These are phyloP conservation scores for Fundulus diaphanus DNA, from an alignment of 2,797 vertebrate genomes.

Conservation along the genomic window DNA sequence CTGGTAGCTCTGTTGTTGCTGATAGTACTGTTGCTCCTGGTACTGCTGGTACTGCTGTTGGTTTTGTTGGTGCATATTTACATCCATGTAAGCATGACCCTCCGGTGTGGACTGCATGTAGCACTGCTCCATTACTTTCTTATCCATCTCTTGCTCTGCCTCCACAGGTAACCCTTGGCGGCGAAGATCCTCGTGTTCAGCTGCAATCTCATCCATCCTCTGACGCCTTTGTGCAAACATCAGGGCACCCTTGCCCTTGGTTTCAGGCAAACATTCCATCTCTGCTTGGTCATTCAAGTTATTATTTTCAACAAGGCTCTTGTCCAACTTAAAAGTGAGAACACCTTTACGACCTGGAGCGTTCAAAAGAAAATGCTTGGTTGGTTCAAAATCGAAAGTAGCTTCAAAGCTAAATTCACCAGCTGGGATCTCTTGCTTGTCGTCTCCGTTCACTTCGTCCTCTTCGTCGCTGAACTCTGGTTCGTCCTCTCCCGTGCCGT, in stretches of 20 bases:
- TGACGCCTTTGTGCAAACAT: conserved; percentile 95
- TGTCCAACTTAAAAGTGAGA: conserved; percentile 91
- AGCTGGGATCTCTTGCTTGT: conserved; percentile 77
- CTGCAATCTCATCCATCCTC: conserved; percentile 94
- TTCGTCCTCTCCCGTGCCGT: conserved; percentile 94
- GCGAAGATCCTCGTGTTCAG: conserved; percentile 91
- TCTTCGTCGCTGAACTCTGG: conserved; percentile 82
- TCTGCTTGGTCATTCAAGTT: conserved; percentile 81
- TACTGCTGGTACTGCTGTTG: conserved; percentile 76
- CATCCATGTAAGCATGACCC: conserved; percentile 85
- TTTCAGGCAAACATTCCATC: conserved; percentile 93
- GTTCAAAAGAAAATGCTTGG: conserved; percentile 87
- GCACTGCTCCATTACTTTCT: conserved; percentile 66
- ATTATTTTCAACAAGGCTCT: conserved; percentile 87
- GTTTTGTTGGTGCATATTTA: conserved; percentile 78
- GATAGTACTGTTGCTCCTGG: conserved; percentile 76
- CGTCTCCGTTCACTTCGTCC: conserved; percentile 75
- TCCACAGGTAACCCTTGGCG: conserved; percentile 81
- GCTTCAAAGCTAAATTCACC: conserved; percentile 87
- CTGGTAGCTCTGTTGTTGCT: conserved; percentile 67
- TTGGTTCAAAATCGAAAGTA: conserved; percentile 85
- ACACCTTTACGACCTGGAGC: conserved; percentile 78
- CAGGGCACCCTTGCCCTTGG: conserved; percentile 92
- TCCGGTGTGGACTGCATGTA: conserved; percentile 78
- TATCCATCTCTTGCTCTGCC: conserved; percentile 65